Conservation (phyloP, 2,888 invertebrate species). For the Oscheius myriophilus region DNA sequence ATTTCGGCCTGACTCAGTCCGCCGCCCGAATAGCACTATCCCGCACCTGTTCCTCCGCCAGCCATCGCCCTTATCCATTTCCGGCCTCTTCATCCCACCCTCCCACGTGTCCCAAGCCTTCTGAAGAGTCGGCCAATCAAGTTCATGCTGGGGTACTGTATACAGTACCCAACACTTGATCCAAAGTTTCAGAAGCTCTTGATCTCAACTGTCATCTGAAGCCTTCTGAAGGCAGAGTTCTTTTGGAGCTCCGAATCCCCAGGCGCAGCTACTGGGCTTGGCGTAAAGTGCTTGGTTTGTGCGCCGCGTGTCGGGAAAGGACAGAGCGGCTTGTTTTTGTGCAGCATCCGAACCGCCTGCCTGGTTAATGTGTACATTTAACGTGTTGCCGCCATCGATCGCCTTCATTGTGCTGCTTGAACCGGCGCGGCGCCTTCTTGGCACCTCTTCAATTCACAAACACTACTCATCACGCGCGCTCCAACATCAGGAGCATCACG, state of each 20-base stretch:
- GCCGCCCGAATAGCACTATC: background rate
- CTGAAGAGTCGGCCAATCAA: no score
- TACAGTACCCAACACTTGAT: no score
- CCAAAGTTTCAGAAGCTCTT: no score
- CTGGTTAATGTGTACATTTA: constrained; percentile 27
- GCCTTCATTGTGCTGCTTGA: constrained; percentile 26
- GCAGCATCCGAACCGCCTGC: constrained; percentile 24
- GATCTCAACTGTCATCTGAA: no score
- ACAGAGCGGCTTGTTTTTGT: constrained; percentile 11
- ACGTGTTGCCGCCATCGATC: constrained; percentile 25
- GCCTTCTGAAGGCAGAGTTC: no score
- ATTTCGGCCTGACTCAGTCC: background rate
- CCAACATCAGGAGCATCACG: no score
- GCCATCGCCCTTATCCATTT: background rate
- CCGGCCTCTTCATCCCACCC: background rate
- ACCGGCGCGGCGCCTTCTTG: constrained; percentile 5
- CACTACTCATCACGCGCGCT: no score
- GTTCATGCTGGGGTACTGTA: no score
- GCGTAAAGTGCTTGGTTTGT: no score
- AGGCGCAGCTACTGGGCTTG: no score
- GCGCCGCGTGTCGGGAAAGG: constrained; percentile 5
- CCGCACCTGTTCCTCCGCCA: background rate
- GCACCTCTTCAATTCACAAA: no score
- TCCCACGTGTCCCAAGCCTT: background rate
- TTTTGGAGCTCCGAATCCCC: no score